Conservation (phyloP, 2,797 vertebrate genomes). For the Telmatherina bonti region DNA sequence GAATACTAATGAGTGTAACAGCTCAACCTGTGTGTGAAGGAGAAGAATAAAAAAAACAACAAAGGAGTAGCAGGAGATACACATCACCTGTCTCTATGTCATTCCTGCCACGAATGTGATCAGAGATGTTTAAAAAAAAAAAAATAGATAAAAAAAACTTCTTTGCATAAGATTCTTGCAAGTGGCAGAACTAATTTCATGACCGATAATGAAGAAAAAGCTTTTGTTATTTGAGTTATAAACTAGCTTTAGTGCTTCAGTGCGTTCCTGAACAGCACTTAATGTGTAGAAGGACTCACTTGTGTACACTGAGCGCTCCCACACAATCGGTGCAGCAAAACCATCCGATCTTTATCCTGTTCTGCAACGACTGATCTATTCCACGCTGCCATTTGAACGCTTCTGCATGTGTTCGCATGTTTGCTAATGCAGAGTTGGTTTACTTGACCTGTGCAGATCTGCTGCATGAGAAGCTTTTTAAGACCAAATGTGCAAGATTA, state of each 20-base stretch:
- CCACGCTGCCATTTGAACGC: neutral
- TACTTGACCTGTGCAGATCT: neutral
- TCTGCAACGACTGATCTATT: conserved; percentile 1
- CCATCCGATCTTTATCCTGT: neutral
- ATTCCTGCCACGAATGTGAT: neutral
- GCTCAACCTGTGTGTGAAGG: conserved; percentile 16
- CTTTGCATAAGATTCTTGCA: neutral
- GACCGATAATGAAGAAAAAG: neutral
- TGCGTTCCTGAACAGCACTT: conserved; percentile 1
- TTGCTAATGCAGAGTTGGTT: neutral
- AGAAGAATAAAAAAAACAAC: conserved; percentile 34
- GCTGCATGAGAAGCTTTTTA: neutral
- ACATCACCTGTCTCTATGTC: conserved; percentile 15
- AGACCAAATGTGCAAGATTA: neutral
- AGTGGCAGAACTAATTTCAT: neutral
- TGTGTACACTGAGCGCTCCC: neutral
- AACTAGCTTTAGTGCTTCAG: neutral
- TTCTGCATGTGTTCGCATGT: neutral
- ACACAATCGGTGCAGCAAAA: neutral
- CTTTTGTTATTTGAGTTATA: neutral
- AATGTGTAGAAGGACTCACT: neutral
- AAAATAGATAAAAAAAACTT: no score
- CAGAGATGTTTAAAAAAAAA: conserved; percentile 7
- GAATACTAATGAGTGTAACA: conserved; percentile 72
- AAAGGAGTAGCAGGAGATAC: conserved; percentile 28